These are phyloP conservation scores for Hesperophylax magnus DNA, from an alignment of 1,140 invertebrate genomes.

Conservation along the genomic window DNA sequence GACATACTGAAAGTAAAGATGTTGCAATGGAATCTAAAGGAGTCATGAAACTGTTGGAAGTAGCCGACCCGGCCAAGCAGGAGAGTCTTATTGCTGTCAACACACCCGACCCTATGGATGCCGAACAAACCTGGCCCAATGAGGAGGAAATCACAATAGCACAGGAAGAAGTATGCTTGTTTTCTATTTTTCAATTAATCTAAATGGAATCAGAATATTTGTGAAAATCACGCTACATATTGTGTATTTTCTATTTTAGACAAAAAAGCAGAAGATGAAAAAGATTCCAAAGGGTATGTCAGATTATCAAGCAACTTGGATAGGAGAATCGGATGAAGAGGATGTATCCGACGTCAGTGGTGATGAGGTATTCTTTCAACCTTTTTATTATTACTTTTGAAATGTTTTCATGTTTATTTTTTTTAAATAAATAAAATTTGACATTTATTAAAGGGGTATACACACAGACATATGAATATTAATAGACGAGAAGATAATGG, in stretches of 20 bases:
- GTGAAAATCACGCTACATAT: background rate
- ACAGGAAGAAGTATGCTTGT: constrained; percentile 70
- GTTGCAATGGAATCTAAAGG: constrained; percentile 59
- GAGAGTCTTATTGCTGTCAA: constrained; percentile 86
- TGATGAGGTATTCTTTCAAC: constrained; percentile 57
- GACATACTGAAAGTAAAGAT: constrained; percentile 59
- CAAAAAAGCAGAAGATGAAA: constrained; percentile 80
- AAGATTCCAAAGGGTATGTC: constrained; percentile 95
- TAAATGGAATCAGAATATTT: background rate
- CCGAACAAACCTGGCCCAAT: constrained; percentile 96
- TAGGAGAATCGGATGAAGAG: constrained; percentile 74
- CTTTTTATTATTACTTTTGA: too few species aligned
- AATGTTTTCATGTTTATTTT: too few species aligned
- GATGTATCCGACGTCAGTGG: constrained; percentile 65
- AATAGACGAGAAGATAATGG: too few species aligned
- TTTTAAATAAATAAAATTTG: too few species aligned
- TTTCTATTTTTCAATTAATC: background rate
- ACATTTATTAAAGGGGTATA: too few species aligned
- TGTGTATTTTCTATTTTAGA: constrained; percentile 53
- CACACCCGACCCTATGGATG: constrained; percentile 91
- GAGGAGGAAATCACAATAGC: constrained; percentile 89
- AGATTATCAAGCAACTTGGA: constrained; percentile 97
- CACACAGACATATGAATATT: too few species aligned
- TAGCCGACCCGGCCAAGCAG: constrained; percentile 79
- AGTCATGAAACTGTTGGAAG: constrained; percentile 71